Evolutionary conservation across 1,140 invertebrate species (phyloP), one percentile per base, ranked within the genome.

Genomic region (Phenacoccus solenopsis): DNA sequence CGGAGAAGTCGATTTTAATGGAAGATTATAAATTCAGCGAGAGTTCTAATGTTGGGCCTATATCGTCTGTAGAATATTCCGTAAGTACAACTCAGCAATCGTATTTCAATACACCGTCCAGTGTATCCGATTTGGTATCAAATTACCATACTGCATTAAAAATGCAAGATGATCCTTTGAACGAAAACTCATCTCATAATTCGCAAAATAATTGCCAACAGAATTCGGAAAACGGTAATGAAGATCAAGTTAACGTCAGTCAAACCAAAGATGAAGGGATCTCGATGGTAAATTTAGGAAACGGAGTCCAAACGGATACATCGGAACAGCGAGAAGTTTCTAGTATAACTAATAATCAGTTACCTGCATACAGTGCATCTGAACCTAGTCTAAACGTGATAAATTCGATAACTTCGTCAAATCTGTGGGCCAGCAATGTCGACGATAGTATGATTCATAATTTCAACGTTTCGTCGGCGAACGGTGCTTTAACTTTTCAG

Each of bases 351-450:
- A 64, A 64, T 64, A 64, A 64, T 24, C 59, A 64, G 59, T 64
- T 64, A 64, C 59, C 59, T 64, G 59, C 59, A 64, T 64, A 64
- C 21, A 24, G 10, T 10, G 10, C 59, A 64, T 64, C 59, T 16
- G 59, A 64, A 64, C 59, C 59, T 64, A 64, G 59, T 64, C 59
- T 64, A 64, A 64, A 64, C 59, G 59, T 64, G 59, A 64, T 64
- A 64, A 64, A 64, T 64, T 64, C 59, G 4, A 27, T 64, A 24
- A 64, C 22, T 22, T 64, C 59, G 25, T 64, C 59, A 13, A 64
- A 64, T 64, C 16, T 64, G 25, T 64, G 59, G 59, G 59, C 59
- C 22, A 64, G 25, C 59, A 64, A 64, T 64, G 59, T 64, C 3
- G 59, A 64, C 16, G 59, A 64, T 64, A 64, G 3, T 24, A 64